These are phyloP conservation scores for Xerus inauris DNA, from an alignment of 2,113 vertebrate species.

Conservation along the genomic window DNA sequence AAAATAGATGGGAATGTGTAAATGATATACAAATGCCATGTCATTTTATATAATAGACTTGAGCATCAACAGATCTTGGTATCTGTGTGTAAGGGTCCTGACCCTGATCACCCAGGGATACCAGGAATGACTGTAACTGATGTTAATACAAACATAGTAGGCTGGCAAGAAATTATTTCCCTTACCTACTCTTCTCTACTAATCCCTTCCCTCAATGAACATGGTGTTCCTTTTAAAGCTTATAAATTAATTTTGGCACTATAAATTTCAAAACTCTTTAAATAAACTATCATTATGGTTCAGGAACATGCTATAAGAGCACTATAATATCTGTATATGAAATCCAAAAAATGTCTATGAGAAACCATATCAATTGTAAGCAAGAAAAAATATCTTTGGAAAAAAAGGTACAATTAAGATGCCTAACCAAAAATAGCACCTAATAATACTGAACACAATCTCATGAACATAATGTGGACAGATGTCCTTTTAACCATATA, in stretches of 20 bases:
- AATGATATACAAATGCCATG: background rate
- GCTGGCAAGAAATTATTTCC: background rate
- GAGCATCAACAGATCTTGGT: background rate
- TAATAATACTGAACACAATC: constrained; percentile 17
- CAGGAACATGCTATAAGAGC: background rate
- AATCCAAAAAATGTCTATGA: constrained; percentile 18
- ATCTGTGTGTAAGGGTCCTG: background rate
- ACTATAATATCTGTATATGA: background rate
- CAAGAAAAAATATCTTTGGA: constrained; percentile 9
- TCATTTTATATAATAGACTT: background rate
- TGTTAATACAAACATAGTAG: background rate
- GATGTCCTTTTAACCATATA: constrained; percentile 3
- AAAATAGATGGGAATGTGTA: background rate
- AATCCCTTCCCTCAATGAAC: background rate
- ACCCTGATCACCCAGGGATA: background rate
- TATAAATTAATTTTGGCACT: background rate
- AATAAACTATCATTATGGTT: background rate
- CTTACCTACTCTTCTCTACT: background rate
- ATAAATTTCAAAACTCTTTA: constrained; percentile 41
- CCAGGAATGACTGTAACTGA: background rate
- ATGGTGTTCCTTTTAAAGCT: background rate
- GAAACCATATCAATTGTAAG: background rate
- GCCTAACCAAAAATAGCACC: background rate
- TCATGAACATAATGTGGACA: background rate
- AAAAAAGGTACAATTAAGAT: background rate